Base-by-base conservation (phyloP, 2,797 vertebrate genomes). In the Somateria mollissima region DNA sequence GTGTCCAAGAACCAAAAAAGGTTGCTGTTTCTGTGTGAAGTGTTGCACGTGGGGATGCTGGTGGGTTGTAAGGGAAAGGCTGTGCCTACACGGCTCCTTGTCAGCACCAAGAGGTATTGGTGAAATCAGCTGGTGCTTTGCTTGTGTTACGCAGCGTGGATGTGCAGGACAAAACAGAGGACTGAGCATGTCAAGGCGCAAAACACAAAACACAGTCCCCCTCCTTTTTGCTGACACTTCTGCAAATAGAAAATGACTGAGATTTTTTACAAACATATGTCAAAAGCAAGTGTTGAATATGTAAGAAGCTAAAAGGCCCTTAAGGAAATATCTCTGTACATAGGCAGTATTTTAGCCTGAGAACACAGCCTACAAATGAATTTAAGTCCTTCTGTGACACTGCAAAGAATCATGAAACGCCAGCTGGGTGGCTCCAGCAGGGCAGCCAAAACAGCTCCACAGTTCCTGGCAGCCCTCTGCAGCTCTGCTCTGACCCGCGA, bases 21-120 rank as follows among this genome's bases (percentile, higher is more conserved):
- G 15, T 12, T 76, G 39, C 34, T 41, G 15, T 27, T 13, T 45
- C 32, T 36, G 24, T 1, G 3, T 2, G 2, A 56, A 25, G 27
- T 56, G 47, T 67, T 49, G 8, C 18, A 27, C 0, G 0, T 7
- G 3, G 16, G 13, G 43, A 34, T 53, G 37, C 30, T 0, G 2
- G 21, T 2, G 5, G 28, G 27, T 13, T 41, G 53, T 24, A 18
- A 49, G 19, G 21, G 54, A 13, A 15, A 25, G 14, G 17, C 13
- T 1, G 8, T 0, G 0, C 15, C 14, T 2, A 4, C 64, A 19
- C 3, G 1, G 2, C 6, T 39, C 57, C 21, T 17, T 9, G 6
- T 4, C n/a, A 62, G 30, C 27, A n/a, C 30, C 66, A 43, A 56
- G 51, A 47, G n/a, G 24, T 19, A 24, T 21, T 53, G 41, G 58